Evolutionary conservation across 2,113 vertebrate species (phyloP).

Genomic region (Hemiscyllium ocellatum): DNA sequence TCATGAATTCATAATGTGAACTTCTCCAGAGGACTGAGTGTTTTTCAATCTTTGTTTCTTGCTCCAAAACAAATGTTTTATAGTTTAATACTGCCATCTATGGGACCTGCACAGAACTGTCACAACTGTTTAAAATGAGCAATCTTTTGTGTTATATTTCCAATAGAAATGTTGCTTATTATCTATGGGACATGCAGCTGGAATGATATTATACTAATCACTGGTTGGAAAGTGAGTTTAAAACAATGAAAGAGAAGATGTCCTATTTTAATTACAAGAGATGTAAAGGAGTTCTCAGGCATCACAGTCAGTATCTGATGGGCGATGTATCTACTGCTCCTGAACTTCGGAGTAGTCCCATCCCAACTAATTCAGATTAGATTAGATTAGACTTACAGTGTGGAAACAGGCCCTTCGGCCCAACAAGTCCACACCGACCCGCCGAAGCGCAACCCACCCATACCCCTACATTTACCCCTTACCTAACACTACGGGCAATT

Average conservation of each 20-base stretch:
- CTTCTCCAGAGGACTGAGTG: not conserved
- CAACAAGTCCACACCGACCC: no score
- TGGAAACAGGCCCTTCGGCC: no score
- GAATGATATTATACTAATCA: not conserved
- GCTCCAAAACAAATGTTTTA: not conserved
- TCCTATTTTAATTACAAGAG: not conserved
- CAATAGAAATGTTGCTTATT: not conserved
- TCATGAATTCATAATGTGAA: not conserved
- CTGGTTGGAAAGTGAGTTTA: not conserved
- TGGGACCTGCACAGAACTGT: not conserved
- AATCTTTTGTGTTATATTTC: not conserved
- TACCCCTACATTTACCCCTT: no score
- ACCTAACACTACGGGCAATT: no score
- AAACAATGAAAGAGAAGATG: not conserved
- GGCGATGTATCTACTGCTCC: not conserved
- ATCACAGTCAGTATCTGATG: not conserved
- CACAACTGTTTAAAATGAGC: not conserved
- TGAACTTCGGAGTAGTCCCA: not conserved
- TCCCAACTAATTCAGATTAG: not conserved
- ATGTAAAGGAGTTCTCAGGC: not conserved
- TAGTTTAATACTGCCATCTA: slow-evolving; percentile 22
- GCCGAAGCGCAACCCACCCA: no score
- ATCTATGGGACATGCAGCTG: not conserved
- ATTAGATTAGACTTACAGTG: no score
- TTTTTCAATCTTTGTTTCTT: not conserved